phyloP scores from a whole-genome alignment of 2,113 vertebrate species.

The Pelecanus crispus region DNA sequence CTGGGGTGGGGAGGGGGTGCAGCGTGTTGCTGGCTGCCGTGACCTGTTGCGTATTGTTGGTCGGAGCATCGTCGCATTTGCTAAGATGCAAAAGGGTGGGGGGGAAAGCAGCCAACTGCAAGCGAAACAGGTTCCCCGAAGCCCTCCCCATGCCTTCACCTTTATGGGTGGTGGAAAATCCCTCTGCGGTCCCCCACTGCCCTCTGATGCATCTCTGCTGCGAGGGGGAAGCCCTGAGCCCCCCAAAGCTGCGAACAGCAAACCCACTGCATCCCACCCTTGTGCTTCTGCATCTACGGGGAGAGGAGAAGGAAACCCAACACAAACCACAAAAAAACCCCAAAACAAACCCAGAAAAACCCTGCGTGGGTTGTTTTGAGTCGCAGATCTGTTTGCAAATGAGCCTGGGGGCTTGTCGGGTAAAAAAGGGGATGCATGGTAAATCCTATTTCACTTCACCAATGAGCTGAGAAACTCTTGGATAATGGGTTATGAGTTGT shows the following conservation, averaged over 20 bases:
- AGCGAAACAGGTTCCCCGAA: neutral
- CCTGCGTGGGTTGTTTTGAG: slow-evolving; percentile 43
- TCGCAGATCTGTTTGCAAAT: slow-evolving; percentile 69
- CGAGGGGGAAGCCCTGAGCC: neutral
- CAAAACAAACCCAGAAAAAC: no score
- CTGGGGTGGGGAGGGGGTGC: rapidly evolving
- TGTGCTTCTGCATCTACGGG: neutral
- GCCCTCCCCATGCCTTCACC: neutral
- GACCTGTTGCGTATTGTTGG: rapidly evolving
- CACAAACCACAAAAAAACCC: neutral
- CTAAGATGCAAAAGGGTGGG: neutral
- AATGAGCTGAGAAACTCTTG: slow-evolving; percentile 74
- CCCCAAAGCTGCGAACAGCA: neutral
- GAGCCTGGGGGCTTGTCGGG: slow-evolving; percentile 57
- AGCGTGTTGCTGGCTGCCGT: neutral
- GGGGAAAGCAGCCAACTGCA: neutral
- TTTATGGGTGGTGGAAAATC: neutral
- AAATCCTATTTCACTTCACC: slow-evolving; percentile 75
- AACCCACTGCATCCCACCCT: neutral
- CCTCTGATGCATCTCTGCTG: neutral
- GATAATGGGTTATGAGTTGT: slow-evolving; percentile 80
- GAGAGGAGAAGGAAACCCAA: neutral
- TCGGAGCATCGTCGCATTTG: rapidly evolving
- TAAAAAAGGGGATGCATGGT: slow-evolving; percentile 63
- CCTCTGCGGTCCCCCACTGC: neutral